Base-by-base conservation (phyloP, 2,888 invertebrate species). In the Drymonia ruficornis region DNA sequence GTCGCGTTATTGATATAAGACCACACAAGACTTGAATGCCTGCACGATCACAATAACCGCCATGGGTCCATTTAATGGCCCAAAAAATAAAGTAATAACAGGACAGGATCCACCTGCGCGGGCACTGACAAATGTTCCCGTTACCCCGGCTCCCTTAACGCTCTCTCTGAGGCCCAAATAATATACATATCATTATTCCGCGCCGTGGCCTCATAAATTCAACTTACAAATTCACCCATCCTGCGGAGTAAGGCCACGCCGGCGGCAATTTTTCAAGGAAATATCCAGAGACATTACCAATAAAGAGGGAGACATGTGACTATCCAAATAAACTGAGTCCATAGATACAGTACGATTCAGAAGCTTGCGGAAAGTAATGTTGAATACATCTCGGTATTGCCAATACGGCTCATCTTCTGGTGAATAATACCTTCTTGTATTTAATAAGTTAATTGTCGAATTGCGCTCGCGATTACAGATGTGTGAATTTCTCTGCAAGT, bases 151-250 rank as follows among this genome's bases (percentile, higher is more conserved):
- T 83, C 81, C 83, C 83, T 70, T 74, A 74, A 76, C 78, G 72
- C 78, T 67, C 72, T 75, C 76, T 67, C 71, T 59, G 75, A 75
- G 76, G 72, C 83, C 86, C 87, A 86, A 88, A 89, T 87, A 87
- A 87, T 86, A 87, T 88, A 88, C 89, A 88, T 89, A 87, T 88
- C 86, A 89, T 89, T 88, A 89, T 84, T 87, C 81, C 76, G 79
- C 82, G 77, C 77, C 82, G 75, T 80, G 82, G 80, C 77, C 83
- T 76, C 86, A 86, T 89, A 86, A 89, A 89, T 90, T 88, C 86
- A 84, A 81, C 86, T 81, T 81, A 85, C 82, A 84, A 84, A 84
- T 86, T 87, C 80, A 80, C 84, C 81, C 75, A 78, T 82, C 81
- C 73, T 1, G 73, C 66, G 72, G 77, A 73, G 70, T 57, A 64